Percentiles rank a stretch among this genome's conserved stretches.
Evolutionary conservation across 2,797 vertebrate genomes (phyloP).

Genomic region (Phoebastria nigripes): DNA sequence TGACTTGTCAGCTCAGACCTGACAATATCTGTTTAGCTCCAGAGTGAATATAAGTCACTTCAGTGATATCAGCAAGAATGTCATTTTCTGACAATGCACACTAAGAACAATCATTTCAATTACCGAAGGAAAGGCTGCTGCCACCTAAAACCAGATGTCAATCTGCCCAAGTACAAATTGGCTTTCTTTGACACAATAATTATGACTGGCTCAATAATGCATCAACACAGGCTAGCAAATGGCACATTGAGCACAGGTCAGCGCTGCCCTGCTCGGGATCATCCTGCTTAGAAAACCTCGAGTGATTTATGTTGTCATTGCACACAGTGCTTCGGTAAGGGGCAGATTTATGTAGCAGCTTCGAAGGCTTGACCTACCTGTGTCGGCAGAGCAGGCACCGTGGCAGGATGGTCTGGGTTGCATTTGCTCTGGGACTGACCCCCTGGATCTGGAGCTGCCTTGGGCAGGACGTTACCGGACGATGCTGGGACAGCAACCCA

Average conservation of each 20-base stretch:
- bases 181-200: conserved; percentile 1
- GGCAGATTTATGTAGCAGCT: background rate
- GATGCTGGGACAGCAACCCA: accelerated
- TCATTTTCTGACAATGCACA: conserved; percentile 7
- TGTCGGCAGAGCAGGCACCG: accelerated
- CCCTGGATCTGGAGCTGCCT: background rate
- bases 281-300: background rate
- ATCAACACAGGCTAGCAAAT: background rate
- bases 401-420: background rate
- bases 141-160: background rate
- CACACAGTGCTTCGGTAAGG: background rate
- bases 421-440: background rate
- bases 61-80: background rate
- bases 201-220: background rate
- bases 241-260: background rate
- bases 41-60: background rate
- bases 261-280: background rate
- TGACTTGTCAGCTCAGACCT: background rate
- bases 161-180: conserved; percentile 15
- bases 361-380: background rate
- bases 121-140: background rate
- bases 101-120: conserved; percentile 46
- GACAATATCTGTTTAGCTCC: conserved; percentile 32
- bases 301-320: background rate
- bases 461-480: accelerated